Base-by-base conservation (phyloP, 2,888 invertebrate genomes). In the Oasisia sp. region DNA sequence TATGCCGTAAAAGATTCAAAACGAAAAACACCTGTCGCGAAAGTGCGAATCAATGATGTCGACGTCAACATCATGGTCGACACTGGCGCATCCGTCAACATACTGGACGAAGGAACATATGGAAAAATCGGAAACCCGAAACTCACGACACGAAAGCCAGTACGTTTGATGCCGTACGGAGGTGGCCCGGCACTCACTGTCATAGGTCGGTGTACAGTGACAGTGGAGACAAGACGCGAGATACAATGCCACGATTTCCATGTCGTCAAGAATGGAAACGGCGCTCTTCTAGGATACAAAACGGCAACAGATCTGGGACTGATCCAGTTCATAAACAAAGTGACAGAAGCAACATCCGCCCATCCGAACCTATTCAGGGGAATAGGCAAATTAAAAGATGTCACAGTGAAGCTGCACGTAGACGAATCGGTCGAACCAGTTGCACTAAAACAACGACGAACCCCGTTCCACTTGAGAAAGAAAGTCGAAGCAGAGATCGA, bases 381-480 rank as follows among this genome's bases (percentile, higher is more conserved):
- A 32, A 38, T 92, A 56, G 92, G 92, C 2, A 92, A 92, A 91
- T 12, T 94, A 32, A 93, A 93, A 89, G 92, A 93, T 91, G 50
- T 32, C 38, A n/a, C 92, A 92, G 90, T 93, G 12, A 93, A 94
- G 38, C 91, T 94, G 32, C 94, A 94, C 89, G 91, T 94, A 4
- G 93, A 94, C 58, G 91, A 93, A 89, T 90, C 14, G 44, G 92
- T 94, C 0, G 74, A 19, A 32, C 92, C 94, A 1, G 92, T 93
- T 32, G 92, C 93, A 7, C 94, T 94, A 89, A 91, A 50, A 45
- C 93, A 93, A 38, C 89, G 94, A 19, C 45, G 94, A 9, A 94
- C 94, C 32, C 94, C 94, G 1, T 94, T 94, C 91, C 94, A 93
- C 89, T 14, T 94, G 4, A 32, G 91, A 58, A 58, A 58, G 58